phyloP scores from a whole-genome alignment of 2,888 invertebrate species.

The Leucozona laternaria region DNA sequence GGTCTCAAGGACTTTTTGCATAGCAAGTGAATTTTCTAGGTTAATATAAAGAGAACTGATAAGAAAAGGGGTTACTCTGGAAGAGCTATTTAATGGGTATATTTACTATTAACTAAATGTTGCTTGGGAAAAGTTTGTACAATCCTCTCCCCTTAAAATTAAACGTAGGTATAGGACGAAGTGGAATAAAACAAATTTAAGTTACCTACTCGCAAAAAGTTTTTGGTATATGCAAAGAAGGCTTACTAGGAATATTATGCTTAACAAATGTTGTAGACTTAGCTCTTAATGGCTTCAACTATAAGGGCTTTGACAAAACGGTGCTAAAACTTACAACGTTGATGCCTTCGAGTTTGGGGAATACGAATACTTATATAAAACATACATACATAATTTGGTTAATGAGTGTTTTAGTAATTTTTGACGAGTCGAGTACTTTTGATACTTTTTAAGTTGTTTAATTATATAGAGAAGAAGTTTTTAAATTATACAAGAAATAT shows the following conservation, averaged over 20 bases:
- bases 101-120: constrained; percentile 55
- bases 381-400: background rate
- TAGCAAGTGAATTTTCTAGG: constrained; percentile 32
- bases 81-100: constrained; percentile 64
- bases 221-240: constrained; percentile 15
- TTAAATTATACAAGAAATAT: too few species aligned
- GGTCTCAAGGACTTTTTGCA: constrained; percentile 48
- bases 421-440: too few species aligned
- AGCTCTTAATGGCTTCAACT: constrained; percentile 30
- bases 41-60: constrained; percentile 4
- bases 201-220: background rate
- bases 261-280: constrained; percentile 45
- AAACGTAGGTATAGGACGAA: too few species aligned
- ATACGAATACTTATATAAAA: too few species aligned
- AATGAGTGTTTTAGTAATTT: constrained; percentile 16
- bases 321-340: background rate
- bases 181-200: constrained; percentile 13
- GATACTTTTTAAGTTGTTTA: too few species aligned
- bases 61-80: constrained; percentile 25
- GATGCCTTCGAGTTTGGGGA: constrained; percentile 7
- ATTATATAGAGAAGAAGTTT: too few species aligned
- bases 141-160: background rate
- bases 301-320: constrained; percentile 38
- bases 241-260: constrained; percentile 32
- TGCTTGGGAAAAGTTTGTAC: constrained; percentile 37